These are phyloP conservation scores for Poeciliopsis infans DNA, from an alignment of 2,797 vertebrate species.

Conservation along the genomic window DNA sequence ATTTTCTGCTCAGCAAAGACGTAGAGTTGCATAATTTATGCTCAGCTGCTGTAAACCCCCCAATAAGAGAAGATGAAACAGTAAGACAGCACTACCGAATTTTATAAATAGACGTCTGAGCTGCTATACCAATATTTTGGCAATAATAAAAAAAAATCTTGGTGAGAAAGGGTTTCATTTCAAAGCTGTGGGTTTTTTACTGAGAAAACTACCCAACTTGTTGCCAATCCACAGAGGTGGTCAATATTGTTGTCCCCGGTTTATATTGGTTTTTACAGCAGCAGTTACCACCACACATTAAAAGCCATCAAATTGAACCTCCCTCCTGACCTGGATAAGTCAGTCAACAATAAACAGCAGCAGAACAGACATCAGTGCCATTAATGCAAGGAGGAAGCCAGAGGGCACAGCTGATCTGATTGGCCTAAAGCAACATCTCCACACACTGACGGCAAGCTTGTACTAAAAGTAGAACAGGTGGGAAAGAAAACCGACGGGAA, in stretches of 20 bases:
- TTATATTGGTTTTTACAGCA: background rate
- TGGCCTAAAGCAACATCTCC: slow-evolving; percentile 39
- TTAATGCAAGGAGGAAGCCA: slow-evolving; percentile 34
- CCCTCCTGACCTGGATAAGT: slow-evolving; percentile 55
- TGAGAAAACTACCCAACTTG: background rate
- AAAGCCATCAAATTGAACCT: slow-evolving; percentile 17
- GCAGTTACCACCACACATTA: slow-evolving; percentile 15
- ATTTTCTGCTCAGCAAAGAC: background rate
- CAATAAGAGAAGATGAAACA: background rate
- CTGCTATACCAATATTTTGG: background rate
- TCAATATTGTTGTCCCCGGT: background rate
- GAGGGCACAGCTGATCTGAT: slow-evolving; percentile 38
- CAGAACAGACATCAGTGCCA: slow-evolving; percentile 43
- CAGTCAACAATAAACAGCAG: slow-evolving; percentile 41
- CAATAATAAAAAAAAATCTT: background rate
- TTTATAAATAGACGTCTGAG: background rate
- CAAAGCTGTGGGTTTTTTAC: background rate
- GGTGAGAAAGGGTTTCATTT: background rate
- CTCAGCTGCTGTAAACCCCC: background rate
- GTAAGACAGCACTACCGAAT: background rate
- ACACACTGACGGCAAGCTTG: slow-evolving; percentile 26
- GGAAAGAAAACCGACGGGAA: slow-evolving; percentile 8
- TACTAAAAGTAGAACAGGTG: slow-evolving; percentile 31
- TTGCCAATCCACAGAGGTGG: background rate
- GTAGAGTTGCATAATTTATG: background rate